Percentiles rank a stretch among this genome's conserved stretches.
These are phyloP conservation scores for Budorcas taxicolor DNA, from an alignment of 2,113 vertebrate genomes.

Conservation along the genomic window DNA sequence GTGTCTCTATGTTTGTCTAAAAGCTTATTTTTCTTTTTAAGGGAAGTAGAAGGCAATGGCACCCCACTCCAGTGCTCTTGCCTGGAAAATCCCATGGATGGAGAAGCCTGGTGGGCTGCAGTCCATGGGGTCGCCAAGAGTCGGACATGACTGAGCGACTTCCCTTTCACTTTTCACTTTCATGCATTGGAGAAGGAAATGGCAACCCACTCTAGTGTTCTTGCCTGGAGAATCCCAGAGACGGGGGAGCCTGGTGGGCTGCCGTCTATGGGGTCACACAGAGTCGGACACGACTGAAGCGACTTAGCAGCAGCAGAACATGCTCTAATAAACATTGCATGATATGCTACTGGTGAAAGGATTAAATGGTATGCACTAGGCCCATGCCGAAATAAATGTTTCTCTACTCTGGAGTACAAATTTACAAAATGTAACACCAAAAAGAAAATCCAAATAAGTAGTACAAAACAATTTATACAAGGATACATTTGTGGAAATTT, in stretches of 20 bases:
- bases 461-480: neutral
- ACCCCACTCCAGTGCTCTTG: too few relatives aligned
- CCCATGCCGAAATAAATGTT: neutral
- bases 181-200: too few relatives aligned
- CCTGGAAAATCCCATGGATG: too few relatives aligned
- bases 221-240: too few relatives aligned
- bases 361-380: neutral
- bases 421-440: neutral
- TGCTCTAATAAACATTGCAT: neutral
- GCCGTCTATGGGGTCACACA: too few relatives aligned
- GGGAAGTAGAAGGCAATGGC: neutral
- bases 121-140: too few relatives aligned
- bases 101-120: too few relatives aligned
- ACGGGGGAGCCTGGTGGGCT: too few relatives aligned
- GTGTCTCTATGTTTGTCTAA: neutral
- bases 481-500: neutral
- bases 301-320: neutral
- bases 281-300: rapidly evolving
- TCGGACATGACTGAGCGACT: too few relatives aligned
- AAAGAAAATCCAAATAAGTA: neutral
- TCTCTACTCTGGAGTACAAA: neutral
- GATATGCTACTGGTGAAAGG: neutral
- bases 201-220: too few relatives aligned
- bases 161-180: too few relatives aligned
- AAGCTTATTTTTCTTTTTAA: neutral